These are phyloP conservation scores for Podarcis muralis DNA, from an alignment of 2,113 vertebrate species.

Conservation along the genomic window DNA sequence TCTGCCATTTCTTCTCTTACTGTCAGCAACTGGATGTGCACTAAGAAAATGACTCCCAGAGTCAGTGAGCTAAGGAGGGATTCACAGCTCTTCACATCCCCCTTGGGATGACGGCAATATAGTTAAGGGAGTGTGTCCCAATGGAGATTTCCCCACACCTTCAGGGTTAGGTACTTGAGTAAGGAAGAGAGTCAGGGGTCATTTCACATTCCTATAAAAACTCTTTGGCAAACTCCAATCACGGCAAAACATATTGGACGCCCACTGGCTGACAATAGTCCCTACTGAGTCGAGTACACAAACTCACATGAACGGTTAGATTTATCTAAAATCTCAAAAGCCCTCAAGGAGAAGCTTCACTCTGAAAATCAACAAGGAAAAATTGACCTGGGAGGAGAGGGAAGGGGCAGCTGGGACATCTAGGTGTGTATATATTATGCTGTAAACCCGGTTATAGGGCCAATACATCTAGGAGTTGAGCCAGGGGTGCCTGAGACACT, in stretches of 20 bases:
- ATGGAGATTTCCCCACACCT: slow-evolving; percentile 44
- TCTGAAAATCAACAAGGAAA: slow-evolving; percentile 62
- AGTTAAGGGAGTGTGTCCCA: slow-evolving; percentile 42
- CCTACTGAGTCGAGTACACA: slow-evolving; percentile 73
- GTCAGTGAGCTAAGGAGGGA: slow-evolving; percentile 64
- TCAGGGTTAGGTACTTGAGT: neutral
- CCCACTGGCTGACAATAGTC: slow-evolving; percentile 63
- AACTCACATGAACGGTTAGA: slow-evolving; percentile 73
- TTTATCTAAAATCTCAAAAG: slow-evolving; percentile 73
- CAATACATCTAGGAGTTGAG: slow-evolving; percentile 80
- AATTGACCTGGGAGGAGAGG: slow-evolving; percentile 28
- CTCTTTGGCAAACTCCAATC: slow-evolving; percentile 76
- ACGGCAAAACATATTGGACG: slow-evolving; percentile 69
- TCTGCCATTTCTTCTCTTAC: slow-evolving; percentile 54
- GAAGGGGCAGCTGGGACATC: slow-evolving; percentile 45
- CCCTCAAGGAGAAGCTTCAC: slow-evolving; percentile 75
- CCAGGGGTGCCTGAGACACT: slow-evolving; percentile 95
- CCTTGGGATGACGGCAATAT: slow-evolving; percentile 51
- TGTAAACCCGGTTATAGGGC: slow-evolving; percentile 67
- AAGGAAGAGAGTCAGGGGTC: slow-evolving; percentile 47
- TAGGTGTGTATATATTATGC: slow-evolving; percentile 56
- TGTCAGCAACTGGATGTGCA: slow-evolving; percentile 49
- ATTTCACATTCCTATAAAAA: slow-evolving; percentile 52
- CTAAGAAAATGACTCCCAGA: slow-evolving; percentile 70
- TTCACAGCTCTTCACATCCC: slow-evolving; percentile 56